phyloP scores from a whole-genome alignment of 2,797 vertebrate genomes.

The Xyrichtys novacula region DNA sequence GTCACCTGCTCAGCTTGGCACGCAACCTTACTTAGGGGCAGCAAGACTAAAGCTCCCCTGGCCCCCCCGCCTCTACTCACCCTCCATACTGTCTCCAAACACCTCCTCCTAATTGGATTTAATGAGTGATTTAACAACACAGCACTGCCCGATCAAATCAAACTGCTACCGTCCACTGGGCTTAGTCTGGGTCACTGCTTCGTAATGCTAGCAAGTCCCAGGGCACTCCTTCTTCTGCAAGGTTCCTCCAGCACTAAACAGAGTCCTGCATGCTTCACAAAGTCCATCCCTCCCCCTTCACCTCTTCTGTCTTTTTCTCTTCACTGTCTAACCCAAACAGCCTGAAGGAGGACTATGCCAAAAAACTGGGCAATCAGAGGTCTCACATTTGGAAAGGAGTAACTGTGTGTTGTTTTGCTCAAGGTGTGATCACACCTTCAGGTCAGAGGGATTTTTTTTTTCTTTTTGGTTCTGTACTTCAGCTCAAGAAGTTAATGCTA shows the following conservation, averaged over 20 bases:
- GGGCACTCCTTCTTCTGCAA: constrained; percentile 33
- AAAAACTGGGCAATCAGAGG: constrained; percentile 11
- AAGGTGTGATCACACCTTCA: constrained; percentile 49
- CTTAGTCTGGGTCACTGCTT: constrained; percentile 79
- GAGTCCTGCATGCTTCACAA: constrained; percentile 35
- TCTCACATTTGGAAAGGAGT: constrained; percentile 34
- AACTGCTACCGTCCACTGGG: constrained; percentile 77
- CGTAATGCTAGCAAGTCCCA: constrained; percentile 48
- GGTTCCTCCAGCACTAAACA: constrained; percentile 15
- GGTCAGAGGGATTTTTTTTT: constrained; percentile 31
- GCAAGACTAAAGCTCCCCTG: constrained; percentile 7
- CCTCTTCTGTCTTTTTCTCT: constrained; percentile 34
- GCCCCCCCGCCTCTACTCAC: background rate
- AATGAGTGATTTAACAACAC: constrained; percentile 86
- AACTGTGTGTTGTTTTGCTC: constrained; percentile 35
- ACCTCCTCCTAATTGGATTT: constrained; percentile 85
- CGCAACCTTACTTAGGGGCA: constrained; percentile 38
- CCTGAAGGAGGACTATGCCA: constrained; percentile 13
- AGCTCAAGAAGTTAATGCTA: background rate
- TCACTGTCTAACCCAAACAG: constrained; percentile 20
- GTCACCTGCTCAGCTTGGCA: constrained; percentile 62
- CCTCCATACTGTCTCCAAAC: constrained; percentile 43
- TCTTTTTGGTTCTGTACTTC: constrained; percentile 2
- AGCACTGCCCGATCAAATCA: constrained; percentile 82
- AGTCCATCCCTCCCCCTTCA: constrained; percentile 26